These are phyloP conservation scores for Hydrozoanthus gracilis DNA, from an alignment of 92 coral and sea anemone species.

Conservation along the genomic window DNA sequence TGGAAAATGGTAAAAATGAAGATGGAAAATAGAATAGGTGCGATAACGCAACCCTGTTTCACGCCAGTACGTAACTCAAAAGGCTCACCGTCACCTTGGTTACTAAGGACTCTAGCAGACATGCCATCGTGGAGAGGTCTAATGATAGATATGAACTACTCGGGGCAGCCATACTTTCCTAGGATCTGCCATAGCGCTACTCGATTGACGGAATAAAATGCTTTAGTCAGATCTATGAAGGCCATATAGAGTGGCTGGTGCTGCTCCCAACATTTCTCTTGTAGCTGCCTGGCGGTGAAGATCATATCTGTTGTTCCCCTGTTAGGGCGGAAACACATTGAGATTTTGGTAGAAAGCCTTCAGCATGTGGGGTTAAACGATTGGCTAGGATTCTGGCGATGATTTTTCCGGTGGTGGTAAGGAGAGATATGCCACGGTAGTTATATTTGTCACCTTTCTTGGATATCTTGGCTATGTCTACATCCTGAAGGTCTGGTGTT, in stretches of 20 bases:
- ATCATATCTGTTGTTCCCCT: conserved; percentile 25
- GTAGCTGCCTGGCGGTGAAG: conserved; percentile 21
- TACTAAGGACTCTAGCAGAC: neutral
- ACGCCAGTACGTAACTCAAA: conserved; percentile 32
- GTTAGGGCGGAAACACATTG: conserved; percentile 37
- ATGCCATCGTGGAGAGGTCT: conserved; percentile 32
- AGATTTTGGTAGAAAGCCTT: conserved; percentile 19
- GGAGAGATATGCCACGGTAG: conserved; percentile 2
- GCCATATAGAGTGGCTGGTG: conserved; percentile 8
- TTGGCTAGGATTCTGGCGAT: conserved; percentile 36
- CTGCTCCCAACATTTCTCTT: conserved; percentile 14
- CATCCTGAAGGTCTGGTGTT: no score
- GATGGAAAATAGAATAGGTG: neutral
- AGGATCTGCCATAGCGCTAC: conserved; percentile 26
- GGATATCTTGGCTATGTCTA: no score
- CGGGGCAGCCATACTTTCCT: conserved; percentile 1
- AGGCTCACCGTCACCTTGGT: conserved; percentile 18
- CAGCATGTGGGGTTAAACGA: conserved; percentile 19
- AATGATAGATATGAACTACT: conserved; percentile 25
- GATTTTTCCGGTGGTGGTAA: conserved; percentile 4
- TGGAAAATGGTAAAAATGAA: conserved; percentile 48
- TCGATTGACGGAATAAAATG: conserved; percentile 31
- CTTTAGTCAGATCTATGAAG: conserved; percentile 25
- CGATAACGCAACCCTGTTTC: conserved; percentile 56
- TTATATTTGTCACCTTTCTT: neutral